Percentiles rank a stretch among this genome's conserved stretches.
phyloP scores from a whole-genome alignment of 2,888 invertebrate species.

The Merodon equestris region DNA sequence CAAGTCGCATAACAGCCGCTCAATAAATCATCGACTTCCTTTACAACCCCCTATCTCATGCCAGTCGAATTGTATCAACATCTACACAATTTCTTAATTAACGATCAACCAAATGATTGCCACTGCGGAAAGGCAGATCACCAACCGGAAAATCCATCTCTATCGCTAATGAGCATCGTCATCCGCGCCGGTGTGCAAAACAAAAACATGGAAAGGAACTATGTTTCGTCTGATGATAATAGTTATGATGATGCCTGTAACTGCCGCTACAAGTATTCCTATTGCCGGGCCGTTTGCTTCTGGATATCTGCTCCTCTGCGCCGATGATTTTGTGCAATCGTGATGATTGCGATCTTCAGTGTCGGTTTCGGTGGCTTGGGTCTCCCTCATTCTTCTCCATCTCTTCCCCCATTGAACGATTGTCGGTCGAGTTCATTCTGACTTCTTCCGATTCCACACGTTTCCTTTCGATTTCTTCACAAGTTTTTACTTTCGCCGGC shows the following conservation, averaged over 20 bases:
- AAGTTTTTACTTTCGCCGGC: slow-evolving; percentile 36
- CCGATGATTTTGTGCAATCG: slow-evolving; percentile 32
- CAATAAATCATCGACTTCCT: not conserved
- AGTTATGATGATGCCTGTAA: slow-evolving; percentile 31
- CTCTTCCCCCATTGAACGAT: not conserved
- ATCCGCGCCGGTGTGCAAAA: slow-evolving; percentile 3
- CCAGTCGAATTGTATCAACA: slow-evolving; percentile 16
- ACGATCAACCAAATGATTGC: slow-evolving; percentile 14
- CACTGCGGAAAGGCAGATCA: slow-evolving; percentile 16
- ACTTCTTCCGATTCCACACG: slow-evolving; percentile 33
- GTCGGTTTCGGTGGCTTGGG: slow-evolving; percentile 1
- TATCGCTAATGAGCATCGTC: slow-evolving; percentile 31
- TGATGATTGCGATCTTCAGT: slow-evolving; percentile 32
- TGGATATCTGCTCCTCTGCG: slow-evolving; percentile 1
- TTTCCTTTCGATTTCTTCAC: slow-evolving; percentile 53
- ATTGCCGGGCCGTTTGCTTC: not conserved
- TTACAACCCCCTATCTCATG: not conserved
- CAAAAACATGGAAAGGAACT: slow-evolving; percentile 5
- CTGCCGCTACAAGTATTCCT: too few relatives aligned
- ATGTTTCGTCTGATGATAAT: slow-evolving; percentile 13
- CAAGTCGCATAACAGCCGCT: too few relatives aligned
- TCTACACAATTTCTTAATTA: slow-evolving; percentile 36
- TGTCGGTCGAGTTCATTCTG: slow-evolving; percentile 16
- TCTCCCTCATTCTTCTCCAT: not conserved
- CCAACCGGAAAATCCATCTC: slow-evolving; percentile 24